phyloP scores from a whole-genome alignment of 2,113 vertebrate species.

The Deroptyus accipitrinus region DNA sequence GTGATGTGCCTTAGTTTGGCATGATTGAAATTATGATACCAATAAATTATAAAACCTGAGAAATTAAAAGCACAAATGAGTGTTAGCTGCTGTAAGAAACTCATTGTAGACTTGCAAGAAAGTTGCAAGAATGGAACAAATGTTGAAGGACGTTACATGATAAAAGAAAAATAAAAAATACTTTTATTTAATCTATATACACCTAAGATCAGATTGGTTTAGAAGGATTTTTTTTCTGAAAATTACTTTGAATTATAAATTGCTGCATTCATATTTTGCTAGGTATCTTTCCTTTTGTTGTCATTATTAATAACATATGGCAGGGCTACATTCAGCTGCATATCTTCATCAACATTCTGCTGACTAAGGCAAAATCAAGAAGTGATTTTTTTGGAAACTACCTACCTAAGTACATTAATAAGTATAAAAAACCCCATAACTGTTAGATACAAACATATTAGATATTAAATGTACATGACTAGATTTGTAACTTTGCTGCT shows the following conservation, averaged over 20 bases:
- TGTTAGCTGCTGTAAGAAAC: background rate
- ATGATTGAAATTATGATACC: background rate
- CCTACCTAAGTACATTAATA: background rate
- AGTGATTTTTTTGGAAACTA: background rate
- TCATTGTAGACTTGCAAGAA: background rate
- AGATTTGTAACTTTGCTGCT: background rate
- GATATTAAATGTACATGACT: background rate
- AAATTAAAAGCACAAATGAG: background rate
- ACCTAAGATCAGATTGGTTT: background rate
- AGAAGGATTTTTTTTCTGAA: background rate
- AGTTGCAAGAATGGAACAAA: background rate
- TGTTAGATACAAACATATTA: background rate
- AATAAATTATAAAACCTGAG: background rate
- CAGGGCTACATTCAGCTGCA: background rate
- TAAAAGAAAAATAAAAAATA: fast-evolving
- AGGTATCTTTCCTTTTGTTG: background rate
- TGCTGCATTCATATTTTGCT: background rate
- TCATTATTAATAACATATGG: background rate
- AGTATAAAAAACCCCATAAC: background rate
- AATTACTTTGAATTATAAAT: background rate
- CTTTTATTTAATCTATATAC: background rate
- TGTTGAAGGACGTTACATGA: background rate
- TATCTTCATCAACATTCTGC: background rate
- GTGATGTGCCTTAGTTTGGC: background rate
- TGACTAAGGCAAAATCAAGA: background rate